Percentiles rank a stretch among this genome's conserved stretches.
phyloP scores from a whole-genome alignment of 2,888 invertebrate genomes.

The Athalia cordata region DNA sequence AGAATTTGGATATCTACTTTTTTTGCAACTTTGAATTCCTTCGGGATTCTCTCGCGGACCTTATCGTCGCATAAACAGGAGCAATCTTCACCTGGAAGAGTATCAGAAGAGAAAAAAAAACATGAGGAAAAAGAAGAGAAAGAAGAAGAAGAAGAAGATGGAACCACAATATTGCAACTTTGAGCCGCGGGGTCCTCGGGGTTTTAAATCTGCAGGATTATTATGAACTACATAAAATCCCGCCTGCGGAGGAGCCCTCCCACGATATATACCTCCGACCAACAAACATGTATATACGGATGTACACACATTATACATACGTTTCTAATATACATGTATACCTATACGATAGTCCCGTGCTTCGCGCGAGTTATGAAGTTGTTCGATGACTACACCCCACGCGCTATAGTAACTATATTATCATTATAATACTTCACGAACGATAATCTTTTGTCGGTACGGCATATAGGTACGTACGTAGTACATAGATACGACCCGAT shows the following conservation, averaged over 20 bases:
- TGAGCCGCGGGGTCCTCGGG: neutral
- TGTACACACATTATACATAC: too few species aligned
- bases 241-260: conserved; percentile 56
- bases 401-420: neutral
- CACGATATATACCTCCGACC: conserved; percentile 57
- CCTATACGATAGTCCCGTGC: neutral
- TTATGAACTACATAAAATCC: too few species aligned
- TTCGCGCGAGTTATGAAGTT: conserved; percentile 67
- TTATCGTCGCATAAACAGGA: conserved; percentile 63
- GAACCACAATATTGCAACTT: conserved; percentile 3
- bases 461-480: neutral
- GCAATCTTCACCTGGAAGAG: conserved; percentile 53
- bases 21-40: conserved; percentile 67
- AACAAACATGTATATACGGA: too few species aligned
- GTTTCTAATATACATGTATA: too few species aligned
- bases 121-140: conserved; percentile 37
- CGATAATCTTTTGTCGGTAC: conserved; percentile 10
- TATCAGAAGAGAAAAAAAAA: conserved; percentile 42
- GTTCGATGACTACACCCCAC: conserved; percentile 55
- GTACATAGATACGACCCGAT: neutral
- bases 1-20: neutral
- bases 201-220: too few species aligned
- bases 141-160: conserved; percentile 37
- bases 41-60: conserved; percentile 60
- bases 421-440: neutral